A percentile compares a stretch with the other conserved stretches of the same genome.
phyloP scores from a whole-genome alignment of 2,888 invertebrate species.

The Pachliopta kotzebuea region DNA sequence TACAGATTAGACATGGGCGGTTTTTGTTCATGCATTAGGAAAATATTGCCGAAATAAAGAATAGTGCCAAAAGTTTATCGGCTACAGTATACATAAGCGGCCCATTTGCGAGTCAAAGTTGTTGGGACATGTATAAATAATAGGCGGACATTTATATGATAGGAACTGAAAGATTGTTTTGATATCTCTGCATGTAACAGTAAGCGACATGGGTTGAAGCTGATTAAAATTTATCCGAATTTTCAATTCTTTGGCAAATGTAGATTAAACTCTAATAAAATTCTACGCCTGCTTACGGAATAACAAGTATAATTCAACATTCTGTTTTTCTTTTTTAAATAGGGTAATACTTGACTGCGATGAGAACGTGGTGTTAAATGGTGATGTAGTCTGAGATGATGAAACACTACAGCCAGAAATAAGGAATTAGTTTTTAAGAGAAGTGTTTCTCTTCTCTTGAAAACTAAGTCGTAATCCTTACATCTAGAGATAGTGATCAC shows the following conservation, averaged over 20 bases:
- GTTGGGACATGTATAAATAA: constrained; percentile 33
- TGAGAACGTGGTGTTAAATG: too few species aligned
- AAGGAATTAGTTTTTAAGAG: too few species aligned
- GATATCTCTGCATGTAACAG: constrained; percentile 10
- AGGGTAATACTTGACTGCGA: too few species aligned
- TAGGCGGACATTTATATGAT: constrained; percentile 31
- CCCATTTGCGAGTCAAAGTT: constrained; percentile 34
- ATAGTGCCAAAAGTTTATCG: constrained; percentile 2
- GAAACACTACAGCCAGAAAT: too few species aligned
- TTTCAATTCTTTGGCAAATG: constrained; percentile 1
- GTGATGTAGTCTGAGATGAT: too few species aligned
- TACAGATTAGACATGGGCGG: not conserved
- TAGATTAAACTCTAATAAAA: not conserved
- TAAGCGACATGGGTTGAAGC: constrained; percentile 1
- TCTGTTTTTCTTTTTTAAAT: too few species aligned
- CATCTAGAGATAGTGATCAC: too few species aligned
- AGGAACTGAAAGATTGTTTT: constrained; percentile 34
- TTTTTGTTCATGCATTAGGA: not conserved
- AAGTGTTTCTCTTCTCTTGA: too few species aligned
- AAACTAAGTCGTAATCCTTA: too few species aligned
- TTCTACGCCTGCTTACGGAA: not conserved
- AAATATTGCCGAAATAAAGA: not conserved
- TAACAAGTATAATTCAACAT: not conserved
- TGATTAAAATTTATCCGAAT: constrained; percentile 12
- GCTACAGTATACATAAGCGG: constrained; percentile 15